Conservation (phyloP, 53 echinoderm and acorn worm species). For the Holothuria leucospilota region DNA sequence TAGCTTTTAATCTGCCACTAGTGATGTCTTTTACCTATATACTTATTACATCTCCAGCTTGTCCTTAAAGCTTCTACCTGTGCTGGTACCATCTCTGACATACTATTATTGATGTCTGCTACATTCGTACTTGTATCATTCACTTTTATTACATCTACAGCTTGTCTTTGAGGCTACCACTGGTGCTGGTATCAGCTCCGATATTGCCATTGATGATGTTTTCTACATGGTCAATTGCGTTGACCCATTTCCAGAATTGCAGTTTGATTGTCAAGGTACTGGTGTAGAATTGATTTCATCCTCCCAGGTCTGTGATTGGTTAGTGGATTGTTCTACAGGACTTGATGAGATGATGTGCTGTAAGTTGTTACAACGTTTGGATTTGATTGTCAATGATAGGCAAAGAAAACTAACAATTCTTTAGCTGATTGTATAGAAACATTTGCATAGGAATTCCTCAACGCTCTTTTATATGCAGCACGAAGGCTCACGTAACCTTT, state of each 20-base stretch:
- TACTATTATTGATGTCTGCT: background rate
- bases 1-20: too few relatives aligned
- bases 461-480: too few relatives aligned
- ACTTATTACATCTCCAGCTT: background rate
- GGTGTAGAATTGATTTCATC: background rate
- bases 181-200: slow-evolving; percentile 48
- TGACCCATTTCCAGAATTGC: background rate
- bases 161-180: slow-evolving; percentile 61
- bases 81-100: background rate
- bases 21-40: background rate
- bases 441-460: too few relatives aligned
- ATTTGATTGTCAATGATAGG: too few relatives aligned
- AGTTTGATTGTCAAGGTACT: slow-evolving; percentile 1
- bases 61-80: background rate
- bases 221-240: background rate
- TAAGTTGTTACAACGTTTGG: background rate
- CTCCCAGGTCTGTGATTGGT: slow-evolving; percentile 25
- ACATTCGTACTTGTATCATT: background rate
- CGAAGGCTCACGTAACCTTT: too few relatives aligned
- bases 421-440: too few relatives aligned
- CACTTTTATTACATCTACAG: slow-evolving; percentile 2
- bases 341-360: background rate
- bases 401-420: too few relatives aligned
- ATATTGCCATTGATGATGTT: slow-evolving; percentile 71
- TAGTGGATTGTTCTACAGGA: background rate